Percentiles rank a stretch among this genome's conserved stretches.
These are phyloP conservation scores for Ploceus nigricollis DNA, from an alignment of 2,113 vertebrate species.

Conservation along the genomic window DNA sequence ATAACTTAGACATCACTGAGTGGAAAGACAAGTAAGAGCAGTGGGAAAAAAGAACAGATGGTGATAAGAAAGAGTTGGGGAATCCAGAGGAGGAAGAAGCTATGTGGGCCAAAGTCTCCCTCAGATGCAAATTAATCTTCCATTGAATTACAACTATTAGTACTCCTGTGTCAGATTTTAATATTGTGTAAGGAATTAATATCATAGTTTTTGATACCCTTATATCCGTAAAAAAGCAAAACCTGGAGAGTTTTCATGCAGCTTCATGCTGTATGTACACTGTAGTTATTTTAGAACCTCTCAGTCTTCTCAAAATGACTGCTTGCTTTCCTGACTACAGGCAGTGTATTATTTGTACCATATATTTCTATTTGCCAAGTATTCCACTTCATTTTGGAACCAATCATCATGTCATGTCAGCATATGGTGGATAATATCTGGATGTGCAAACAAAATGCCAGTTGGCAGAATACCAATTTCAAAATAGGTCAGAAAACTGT, in stretches of 20 bases:
- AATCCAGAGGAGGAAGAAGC: conserved; percentile 25
- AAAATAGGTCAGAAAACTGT: conserved; percentile 64
- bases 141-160: background rate
- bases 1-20: conserved; percentile 37
- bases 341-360: conserved; percentile 55
- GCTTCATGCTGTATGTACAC: background rate
- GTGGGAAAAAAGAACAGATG: conserved; percentile 39
- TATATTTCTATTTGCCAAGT: conserved; percentile 66
- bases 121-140: conserved; percentile 16
- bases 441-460: conserved; percentile 65
- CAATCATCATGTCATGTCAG: conserved; percentile 66
- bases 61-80: background rate
- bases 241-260: background rate
- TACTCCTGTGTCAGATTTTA: background rate
- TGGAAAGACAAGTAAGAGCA: conserved; percentile 25
- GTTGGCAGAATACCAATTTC: conserved; percentile 56
- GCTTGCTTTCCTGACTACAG: conserved; percentile 35
- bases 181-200: background rate
- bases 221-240: background rate
- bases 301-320: conserved; percentile 28
- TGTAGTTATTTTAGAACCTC: conserved; percentile 28
- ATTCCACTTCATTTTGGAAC: conserved; percentile 64
- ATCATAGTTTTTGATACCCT: background rate
- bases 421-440: conserved; percentile 66
- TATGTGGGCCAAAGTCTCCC: conserved; percentile 9